Evolutionary conservation across 2,113 vertebrate species (phyloP).

Genomic region (Hystrix cristata): DNA sequence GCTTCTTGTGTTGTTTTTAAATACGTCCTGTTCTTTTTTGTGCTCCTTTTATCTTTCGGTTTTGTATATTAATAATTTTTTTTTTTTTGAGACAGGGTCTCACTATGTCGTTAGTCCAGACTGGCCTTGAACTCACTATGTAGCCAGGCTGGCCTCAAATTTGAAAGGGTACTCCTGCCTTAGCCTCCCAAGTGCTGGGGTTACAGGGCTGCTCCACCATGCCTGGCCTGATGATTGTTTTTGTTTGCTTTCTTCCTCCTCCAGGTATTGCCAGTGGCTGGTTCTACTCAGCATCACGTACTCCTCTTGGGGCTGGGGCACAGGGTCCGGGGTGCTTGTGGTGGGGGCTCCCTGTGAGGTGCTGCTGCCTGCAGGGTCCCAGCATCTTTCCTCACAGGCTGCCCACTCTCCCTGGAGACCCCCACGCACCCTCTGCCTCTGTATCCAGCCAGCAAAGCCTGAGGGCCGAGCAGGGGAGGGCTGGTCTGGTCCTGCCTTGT

Average conservation of each 20-base stretch:
- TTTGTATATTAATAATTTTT: too few relatives aligned
- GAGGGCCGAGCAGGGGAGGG: rapidly evolving
- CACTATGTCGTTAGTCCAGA: too few relatives aligned
- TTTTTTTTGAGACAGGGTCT: too few relatives aligned
- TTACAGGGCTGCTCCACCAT: too few relatives aligned
- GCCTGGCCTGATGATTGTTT: background rate
- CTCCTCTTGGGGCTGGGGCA: background rate
- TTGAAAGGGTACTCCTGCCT: too few relatives aligned
- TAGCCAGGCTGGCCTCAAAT: too few relatives aligned
- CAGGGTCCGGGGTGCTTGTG: rapidly evolving
- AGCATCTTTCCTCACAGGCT: background rate
- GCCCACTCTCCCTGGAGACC: background rate
- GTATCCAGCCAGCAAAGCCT: background rate
- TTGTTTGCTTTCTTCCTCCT: background rate
- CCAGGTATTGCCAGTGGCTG: background rate
- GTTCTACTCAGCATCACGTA: rapidly evolving
- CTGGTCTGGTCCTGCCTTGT: too few relatives aligned
- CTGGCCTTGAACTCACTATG: too few relatives aligned
- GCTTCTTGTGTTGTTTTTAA: background rate
- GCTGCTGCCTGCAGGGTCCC: too few relatives aligned
- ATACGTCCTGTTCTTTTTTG: background rate
- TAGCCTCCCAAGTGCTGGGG: too few relatives aligned
- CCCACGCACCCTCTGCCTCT: rapidly evolving
- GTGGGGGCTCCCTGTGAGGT: rapidly evolving
- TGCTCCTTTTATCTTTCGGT: background rate